Conservation (phyloP, 2,113 vertebrate genomes). For the Pimephales promelas region DNA sequence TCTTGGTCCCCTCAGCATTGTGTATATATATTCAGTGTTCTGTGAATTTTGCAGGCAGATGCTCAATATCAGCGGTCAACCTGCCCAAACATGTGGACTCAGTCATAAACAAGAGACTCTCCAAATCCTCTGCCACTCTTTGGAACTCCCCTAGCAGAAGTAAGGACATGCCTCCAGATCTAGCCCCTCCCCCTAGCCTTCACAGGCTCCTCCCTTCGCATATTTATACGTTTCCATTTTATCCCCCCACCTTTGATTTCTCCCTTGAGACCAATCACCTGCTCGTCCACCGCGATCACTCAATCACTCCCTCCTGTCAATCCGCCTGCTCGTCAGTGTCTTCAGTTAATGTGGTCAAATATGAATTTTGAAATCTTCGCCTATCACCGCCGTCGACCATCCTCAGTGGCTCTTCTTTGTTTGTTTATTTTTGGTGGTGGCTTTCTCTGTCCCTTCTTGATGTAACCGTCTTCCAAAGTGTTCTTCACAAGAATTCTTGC, state of each 20-base stretch:
- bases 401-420: constrained; percentile 43
- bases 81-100: constrained; percentile 99
- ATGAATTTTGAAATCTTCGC: constrained; percentile 47
- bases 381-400: constrained; percentile 45
- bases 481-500: background rate
- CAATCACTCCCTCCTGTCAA: constrained; percentile 62
- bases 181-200: constrained; percentile 54
- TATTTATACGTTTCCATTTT: constrained; percentile 58
- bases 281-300: constrained; percentile 58
- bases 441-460: constrained; percentile 47
- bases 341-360: constrained; percentile 34
- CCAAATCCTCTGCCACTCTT: constrained; percentile 98
- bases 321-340: constrained; percentile 26
- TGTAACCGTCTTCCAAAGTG: background rate
- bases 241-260: constrained; percentile 37
- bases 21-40: constrained; percentile 66
- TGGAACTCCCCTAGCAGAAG: constrained; percentile 99
- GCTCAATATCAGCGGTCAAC: constrained; percentile 97
- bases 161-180: constrained; percentile 79
- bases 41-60: constrained; percentile 94
- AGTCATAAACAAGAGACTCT: constrained; percentile 99
- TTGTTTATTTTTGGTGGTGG: constrained; percentile 63
- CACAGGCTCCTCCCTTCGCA: constrained; percentile 58
- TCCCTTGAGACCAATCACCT: constrained; percentile 59
- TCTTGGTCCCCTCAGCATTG: constrained; percentile 11